A percentile compares a stretch with the other conserved stretches of the same genome.
phyloP scores from a whole-genome alignment of 1,140 invertebrate species.

The Bombus soroeensis region DNA sequence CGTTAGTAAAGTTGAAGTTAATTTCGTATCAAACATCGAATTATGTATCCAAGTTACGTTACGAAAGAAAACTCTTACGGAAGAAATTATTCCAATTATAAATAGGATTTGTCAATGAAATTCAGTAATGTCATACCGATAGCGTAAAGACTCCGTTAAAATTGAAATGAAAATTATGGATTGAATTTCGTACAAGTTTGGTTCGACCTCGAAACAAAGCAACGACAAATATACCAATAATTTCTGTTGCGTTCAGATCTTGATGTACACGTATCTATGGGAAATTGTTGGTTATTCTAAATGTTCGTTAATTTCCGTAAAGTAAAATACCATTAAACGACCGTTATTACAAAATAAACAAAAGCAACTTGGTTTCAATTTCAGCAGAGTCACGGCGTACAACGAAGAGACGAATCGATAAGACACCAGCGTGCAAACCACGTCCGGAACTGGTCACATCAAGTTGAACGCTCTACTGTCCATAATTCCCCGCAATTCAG shows the following conservation, averaged over 20 bases:
- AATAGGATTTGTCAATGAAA: too few species aligned
- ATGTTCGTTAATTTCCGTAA: neutral
- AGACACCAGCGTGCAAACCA: neutral
- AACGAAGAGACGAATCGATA: neutral
- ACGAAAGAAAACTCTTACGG: too few species aligned
- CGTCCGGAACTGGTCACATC: neutral
- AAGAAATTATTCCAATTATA: too few species aligned
- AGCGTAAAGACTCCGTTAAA: too few species aligned
- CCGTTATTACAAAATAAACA: neutral
- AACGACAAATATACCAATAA: neutral
- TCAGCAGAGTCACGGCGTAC: neutral
- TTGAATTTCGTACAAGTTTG: accelerated
- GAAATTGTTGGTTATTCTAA: too few species aligned
- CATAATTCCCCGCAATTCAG: constrained; percentile 10
- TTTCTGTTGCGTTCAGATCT: neutral
- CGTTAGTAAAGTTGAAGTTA: neutral
- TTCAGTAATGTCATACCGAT: too few species aligned
- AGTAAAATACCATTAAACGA: too few species aligned
- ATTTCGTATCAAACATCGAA: neutral
- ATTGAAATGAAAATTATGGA: too few species aligned
- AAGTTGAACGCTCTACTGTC: neutral
- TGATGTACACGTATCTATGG: neutral
- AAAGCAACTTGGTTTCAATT: neutral
- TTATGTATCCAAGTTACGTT: neutral
- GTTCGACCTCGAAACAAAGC: accelerated